Evolutionary conservation across 2,113 vertebrate genomes (phyloP).

Genomic region (Ursus arctos): DNA sequence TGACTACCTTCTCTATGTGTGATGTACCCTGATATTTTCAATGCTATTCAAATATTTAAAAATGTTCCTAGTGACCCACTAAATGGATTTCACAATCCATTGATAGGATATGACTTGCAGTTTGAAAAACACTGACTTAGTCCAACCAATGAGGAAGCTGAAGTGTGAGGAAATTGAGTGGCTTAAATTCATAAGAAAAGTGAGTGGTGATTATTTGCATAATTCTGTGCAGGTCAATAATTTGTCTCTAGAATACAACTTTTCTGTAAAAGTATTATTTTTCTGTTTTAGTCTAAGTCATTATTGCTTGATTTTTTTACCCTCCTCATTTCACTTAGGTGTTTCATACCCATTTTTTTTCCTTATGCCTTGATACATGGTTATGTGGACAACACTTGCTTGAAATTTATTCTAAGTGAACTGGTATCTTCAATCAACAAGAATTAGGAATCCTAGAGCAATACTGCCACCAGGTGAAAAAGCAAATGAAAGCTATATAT

Average conservation of each 20-base stretch:
- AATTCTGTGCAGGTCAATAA: constrained; percentile 39
- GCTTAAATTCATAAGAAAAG: constrained; percentile 22
- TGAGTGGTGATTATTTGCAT: not conserved
- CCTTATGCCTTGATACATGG: not conserved
- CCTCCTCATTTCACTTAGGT: not conserved
- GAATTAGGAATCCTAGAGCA: not conserved
- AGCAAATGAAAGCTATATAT: not conserved
- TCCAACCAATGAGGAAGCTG: not conserved
- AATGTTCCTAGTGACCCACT: not conserved
- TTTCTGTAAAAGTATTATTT: not conserved
- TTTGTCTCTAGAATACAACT: not conserved
- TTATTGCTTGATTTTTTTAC: not conserved
- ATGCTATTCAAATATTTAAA: not conserved
- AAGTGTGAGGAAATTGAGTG: not conserved
- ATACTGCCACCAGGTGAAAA: not conserved
- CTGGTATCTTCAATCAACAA: not conserved
- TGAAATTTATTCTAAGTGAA: constrained; percentile 27
- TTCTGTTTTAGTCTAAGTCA: constrained; percentile 1
- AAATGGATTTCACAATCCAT: constrained; percentile 30
- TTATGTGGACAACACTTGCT: not conserved
- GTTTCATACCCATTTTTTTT: not conserved
- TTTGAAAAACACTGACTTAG: constrained; percentile 35
- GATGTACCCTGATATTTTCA: not conserved
- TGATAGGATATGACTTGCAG: not conserved
- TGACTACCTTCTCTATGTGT: not conserved